Conservation (phyloP, 2,113 vertebrate species). For the Leucoraja erinaceus region DNA sequence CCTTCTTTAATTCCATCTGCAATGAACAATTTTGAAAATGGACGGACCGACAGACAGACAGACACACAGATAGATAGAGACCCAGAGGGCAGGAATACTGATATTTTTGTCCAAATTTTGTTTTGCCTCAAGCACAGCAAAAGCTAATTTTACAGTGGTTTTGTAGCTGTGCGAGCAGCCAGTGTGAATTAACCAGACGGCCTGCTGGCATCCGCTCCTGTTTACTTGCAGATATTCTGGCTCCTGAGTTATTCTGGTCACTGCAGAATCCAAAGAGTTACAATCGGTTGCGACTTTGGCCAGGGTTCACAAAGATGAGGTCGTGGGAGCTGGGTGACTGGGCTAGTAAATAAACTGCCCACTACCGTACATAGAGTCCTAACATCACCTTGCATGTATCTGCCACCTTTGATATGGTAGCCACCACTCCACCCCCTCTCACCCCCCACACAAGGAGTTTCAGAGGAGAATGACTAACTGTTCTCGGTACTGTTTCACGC, state of each 20-base stretch:
- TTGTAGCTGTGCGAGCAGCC: slow-evolving; percentile 13
- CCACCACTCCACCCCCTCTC: no score
- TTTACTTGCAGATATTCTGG: slow-evolving; percentile 18
- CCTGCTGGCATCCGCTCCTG: slow-evolving; percentile 6
- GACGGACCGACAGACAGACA: neutral
- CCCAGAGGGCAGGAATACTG: neutral
- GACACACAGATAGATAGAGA: neutral
- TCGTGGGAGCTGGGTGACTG: neutral
- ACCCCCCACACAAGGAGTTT: no score
- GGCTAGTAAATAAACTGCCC: neutral
- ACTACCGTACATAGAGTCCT: neutral
- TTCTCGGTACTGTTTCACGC: no score
- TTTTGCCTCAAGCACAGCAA: slow-evolving; percentile 28
- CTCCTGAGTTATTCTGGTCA: slow-evolving; percentile 3
- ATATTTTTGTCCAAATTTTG: slow-evolving; percentile 20
- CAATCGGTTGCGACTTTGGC: neutral
- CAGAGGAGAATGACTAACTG: no score
- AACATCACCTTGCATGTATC: neutral
- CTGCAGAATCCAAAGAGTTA: neutral
- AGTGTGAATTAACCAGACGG: slow-evolving; percentile 28
- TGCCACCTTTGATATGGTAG: neutral
- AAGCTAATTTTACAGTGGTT: slow-evolving; percentile 25
- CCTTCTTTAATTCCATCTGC: neutral
- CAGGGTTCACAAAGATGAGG: neutral
- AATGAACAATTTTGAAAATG: no score